Evolutionary conservation across 2,113 vertebrate genomes (phyloP), one percentile per base, ranked within the genome.

Genomic region (Silurus glanis): DNA sequence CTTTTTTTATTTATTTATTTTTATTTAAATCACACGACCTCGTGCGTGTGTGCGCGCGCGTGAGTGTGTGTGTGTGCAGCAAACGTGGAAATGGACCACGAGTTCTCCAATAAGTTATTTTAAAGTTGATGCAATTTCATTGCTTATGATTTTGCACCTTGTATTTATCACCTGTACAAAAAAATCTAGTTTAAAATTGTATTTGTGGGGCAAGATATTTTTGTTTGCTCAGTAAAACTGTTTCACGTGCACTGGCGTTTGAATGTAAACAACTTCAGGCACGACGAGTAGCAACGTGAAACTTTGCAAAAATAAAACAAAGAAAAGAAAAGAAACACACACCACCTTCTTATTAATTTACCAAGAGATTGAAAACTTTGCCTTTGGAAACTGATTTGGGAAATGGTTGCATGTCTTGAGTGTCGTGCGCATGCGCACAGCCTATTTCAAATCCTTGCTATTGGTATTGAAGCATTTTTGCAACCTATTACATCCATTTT

Each of bases 231-330:
- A 7, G 25, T 37, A 37, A 37, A 37, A 16, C 1, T 59, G 61
- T 47, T 21, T 62, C 9, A 81, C 51, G 51, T 56, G 25, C 37
- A 37, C 23, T 49, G 8, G 4, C 67, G 71, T 85, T 85, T 78
- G 64, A 88, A 88, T 56, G 83, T 88, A 88, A 88, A 88, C 87
- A 85, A 79, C n/a, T 56, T n/a, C 6, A 6, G 82, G 9, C n/a
- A 2, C 64, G 5, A 19, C 23, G 62, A 37, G 82, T 28, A 5
- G 25, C 49, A 16, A 17, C 51, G n/a, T 28, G 47, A 45, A 66
- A 37, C 47, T 17, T 0, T 3, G 2, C 69, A 72, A 37, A 72
- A 72, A 12, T 17, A 4, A 58, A 12, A 58, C 56, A 16, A 10
- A 37, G 37, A 37, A 37, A 37, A 37, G 37, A 37, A 37, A 37